Base-by-base conservation (phyloP, 2,888 invertebrate species). In the Morpho deidamia region DNA sequence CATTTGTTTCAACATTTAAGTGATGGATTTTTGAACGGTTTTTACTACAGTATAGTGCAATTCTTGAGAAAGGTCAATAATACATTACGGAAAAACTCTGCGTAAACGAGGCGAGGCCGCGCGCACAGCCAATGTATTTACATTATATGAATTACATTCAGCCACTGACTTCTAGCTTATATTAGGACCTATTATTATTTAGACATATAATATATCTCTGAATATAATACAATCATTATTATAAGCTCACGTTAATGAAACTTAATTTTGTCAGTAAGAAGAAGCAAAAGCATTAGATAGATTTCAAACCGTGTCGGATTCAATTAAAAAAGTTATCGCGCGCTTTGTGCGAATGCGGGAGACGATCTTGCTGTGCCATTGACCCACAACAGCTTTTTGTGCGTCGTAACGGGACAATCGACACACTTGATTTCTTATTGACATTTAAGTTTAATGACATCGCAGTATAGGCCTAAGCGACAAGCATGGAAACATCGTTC, bases 351-450 rank as follows among this genome's bases (percentile, higher is more conserved):
- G 62, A 65, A 61, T 63, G 64, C 61, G 64, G 63, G 63, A 64
- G 64, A 63, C 62, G 70, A 71, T 67, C 66, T 66, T 60, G 68
- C 64, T 83, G 87, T 85, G 83, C 88, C 81, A 80, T 72, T 89
- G 87, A 89, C 88, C 88, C 63, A 88, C 78, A 83, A 75, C 80
- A 71, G 72, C 74, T 87, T 88, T 88, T 87, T 89, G 83, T 85
- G 59, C 75, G 72, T 67, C 23, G 71, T 89, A 89, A 89, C 88
- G 88, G 88, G 60, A 67, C 76, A 5, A 23, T 23, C 23, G 82
- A 67, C 82, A 83, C 79, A 84, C 83, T 87, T 79, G 71, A 72
- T 78, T 80, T 76, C 78, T 77, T 82, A 83, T 85, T 83, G 84
- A 86, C 83, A 76, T 75, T 75, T 76, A 74, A 73, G 59, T 52